phyloP scores from a whole-genome alignment of 2,113 vertebrate species.

The Orthonyx spaldingii region DNA sequence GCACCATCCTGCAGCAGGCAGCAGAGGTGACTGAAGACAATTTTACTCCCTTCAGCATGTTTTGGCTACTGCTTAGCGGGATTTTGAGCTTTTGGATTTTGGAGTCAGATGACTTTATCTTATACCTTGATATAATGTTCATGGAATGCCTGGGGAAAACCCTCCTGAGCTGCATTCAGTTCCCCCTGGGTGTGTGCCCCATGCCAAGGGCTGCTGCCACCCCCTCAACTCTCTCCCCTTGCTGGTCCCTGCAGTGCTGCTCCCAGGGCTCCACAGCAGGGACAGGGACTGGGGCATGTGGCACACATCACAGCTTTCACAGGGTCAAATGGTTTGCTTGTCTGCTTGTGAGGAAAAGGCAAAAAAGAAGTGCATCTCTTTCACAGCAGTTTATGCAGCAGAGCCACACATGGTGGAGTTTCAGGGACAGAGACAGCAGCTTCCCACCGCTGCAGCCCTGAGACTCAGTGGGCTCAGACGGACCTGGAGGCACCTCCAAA shows the following conservation, averaged over 20 bases:
- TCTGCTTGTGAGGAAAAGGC: neutral
- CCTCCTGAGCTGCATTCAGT: neutral
- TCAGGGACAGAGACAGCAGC: neutral
- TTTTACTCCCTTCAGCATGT: neutral
- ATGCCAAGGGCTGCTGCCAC: neutral
- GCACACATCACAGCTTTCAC: neutral
- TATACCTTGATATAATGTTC: neutral
- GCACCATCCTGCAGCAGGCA: accelerated
- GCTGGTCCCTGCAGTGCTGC: neutral
- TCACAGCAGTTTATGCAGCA: neutral
- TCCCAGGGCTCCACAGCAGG: neutral
- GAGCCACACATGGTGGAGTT: accelerated
- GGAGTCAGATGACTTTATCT: neutral
- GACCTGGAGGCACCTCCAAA: neutral
- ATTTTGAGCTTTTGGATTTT: neutral
- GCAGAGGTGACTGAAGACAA: neutral
- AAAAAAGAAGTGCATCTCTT: neutral
- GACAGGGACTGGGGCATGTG: accelerated
- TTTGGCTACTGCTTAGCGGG: neutral
- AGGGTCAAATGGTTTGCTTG: neutral
- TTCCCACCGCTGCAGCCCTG: neutral
- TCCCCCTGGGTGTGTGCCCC: neutral
- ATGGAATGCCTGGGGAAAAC: neutral
- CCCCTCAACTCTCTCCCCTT: neutral
- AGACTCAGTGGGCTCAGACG: neutral